phyloP scores from a whole-genome alignment of 2,888 invertebrate species.

The Ochropacha duplaris region DNA sequence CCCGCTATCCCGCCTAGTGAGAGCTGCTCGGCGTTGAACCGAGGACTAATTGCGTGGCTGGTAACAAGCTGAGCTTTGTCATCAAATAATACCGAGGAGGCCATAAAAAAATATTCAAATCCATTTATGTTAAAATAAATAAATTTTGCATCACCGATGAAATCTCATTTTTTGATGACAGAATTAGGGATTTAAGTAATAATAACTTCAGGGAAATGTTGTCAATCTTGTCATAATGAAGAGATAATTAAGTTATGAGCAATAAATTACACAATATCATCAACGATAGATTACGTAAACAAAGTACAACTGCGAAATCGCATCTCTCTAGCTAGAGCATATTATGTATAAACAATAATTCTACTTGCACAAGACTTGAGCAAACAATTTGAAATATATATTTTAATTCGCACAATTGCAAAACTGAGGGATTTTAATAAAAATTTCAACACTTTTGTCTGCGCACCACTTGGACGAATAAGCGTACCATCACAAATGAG shows the following conservation, averaged over 20 bases:
- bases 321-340: neutral
- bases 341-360: neutral
- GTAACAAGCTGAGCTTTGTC: conserved; percentile 40
- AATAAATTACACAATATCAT: neutral
- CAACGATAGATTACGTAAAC: neutral
- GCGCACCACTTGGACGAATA: too few relatives aligned
- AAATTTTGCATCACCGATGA: too few relatives aligned
- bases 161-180: too few relatives aligned
- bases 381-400: neutral
- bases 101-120: neutral
- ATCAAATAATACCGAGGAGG: conserved; percentile 10
- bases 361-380: neutral
- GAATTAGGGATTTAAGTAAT: too few relatives aligned
- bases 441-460: neutral
- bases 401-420: neutral
- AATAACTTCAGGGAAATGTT: too few relatives aligned
- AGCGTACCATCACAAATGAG: neutral
- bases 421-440: neutral
- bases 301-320: neutral
- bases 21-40: conserved; percentile 31
- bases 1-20: conserved; percentile 13
- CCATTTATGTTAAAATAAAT: neutral
- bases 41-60: conserved; percentile 52
- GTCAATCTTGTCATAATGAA: neutral
- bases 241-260: too few relatives aligned